Evolutionary conservation across 2,888 invertebrate genomes (phyloP).

Genomic region (Flabesymbios commensalis): DNA sequence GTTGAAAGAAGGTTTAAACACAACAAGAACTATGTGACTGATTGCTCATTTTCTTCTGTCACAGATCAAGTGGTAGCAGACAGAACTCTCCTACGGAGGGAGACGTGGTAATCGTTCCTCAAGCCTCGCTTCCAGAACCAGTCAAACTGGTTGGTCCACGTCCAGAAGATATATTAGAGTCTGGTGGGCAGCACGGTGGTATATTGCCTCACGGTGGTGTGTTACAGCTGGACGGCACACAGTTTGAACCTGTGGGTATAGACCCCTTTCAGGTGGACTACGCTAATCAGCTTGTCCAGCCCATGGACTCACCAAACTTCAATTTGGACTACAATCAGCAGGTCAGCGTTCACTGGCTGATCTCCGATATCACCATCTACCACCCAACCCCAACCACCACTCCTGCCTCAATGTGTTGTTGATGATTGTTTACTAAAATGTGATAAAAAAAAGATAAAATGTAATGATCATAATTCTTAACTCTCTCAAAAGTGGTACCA

Average conservation of each 20-base stretch:
- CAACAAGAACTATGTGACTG: too few relatives aligned
- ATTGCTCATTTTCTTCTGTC: not conserved
- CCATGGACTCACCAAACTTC: slow-evolving; percentile 61
- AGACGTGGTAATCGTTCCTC: too few relatives aligned
- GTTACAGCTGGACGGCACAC: slow-evolving; percentile 52
- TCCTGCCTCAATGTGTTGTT: too few relatives aligned
- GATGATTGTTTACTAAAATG: not conserved
- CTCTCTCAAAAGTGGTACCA: too few relatives aligned
- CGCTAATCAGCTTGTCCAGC: slow-evolving; percentile 44
- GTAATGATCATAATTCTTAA: not conserved
- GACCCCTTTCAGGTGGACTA: slow-evolving; percentile 60
- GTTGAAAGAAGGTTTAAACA: too few relatives aligned
- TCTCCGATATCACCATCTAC: too few relatives aligned
- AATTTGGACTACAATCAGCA: slow-evolving; percentile 58
- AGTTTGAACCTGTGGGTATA: slow-evolving; percentile 58
- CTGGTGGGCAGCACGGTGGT: too few relatives aligned
- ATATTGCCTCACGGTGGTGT: slow-evolving; percentile 36
- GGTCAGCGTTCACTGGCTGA: too few relatives aligned
- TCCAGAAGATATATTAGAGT: too few relatives aligned
- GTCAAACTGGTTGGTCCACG: too few relatives aligned
- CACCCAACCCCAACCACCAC: too few relatives aligned
- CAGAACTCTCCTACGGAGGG: slow-evolving; percentile 15
- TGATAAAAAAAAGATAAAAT: not conserved
- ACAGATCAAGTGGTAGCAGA: slow-evolving; percentile 6
- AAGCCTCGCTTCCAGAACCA: too few relatives aligned